Evolutionary conservation across 2,113 vertebrate species (phyloP).

Genomic region (Sapajus apella): DNA sequence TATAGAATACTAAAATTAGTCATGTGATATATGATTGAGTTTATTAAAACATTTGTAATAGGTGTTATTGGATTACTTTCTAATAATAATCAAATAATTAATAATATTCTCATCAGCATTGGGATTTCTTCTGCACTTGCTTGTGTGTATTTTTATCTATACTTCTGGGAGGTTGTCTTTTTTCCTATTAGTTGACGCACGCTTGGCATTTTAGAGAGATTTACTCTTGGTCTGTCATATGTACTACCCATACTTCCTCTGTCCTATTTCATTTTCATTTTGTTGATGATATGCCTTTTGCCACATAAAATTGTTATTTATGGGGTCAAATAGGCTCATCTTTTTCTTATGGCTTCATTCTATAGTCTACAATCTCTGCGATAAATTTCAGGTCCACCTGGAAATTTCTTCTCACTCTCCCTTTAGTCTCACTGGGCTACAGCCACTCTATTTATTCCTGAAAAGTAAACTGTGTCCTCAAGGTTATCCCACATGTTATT

Average conservation of each 20-base stretch:
- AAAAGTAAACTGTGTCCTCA: not conserved
- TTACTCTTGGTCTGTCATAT: not conserved
- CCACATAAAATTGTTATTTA: not conserved
- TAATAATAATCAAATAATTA: not conserved
- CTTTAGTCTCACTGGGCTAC: not conserved
- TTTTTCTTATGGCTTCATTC: not conserved
- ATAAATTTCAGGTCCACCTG: not conserved
- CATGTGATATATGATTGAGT: not conserved
- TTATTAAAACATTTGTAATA: not conserved
- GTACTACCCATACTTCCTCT: not conserved
- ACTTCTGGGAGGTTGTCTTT: not conserved
- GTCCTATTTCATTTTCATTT: not conserved
- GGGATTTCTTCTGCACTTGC: not conserved
- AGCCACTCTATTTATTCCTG: not conserved
- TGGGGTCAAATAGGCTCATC: not conserved
- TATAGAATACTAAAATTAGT: not conserved
- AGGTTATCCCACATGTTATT: not conserved
- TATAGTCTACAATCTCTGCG: accelerated
- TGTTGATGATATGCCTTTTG: not conserved
- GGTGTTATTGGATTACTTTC: not conserved
- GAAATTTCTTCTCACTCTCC: not conserved
- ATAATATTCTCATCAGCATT: not conserved
- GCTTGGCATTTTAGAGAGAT: not conserved
- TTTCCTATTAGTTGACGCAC: not conserved
- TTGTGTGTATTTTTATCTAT: not conserved